phyloP scores from a whole-genome alignment of 2,797 vertebrate genomes.

The Meda fulgida region DNA sequence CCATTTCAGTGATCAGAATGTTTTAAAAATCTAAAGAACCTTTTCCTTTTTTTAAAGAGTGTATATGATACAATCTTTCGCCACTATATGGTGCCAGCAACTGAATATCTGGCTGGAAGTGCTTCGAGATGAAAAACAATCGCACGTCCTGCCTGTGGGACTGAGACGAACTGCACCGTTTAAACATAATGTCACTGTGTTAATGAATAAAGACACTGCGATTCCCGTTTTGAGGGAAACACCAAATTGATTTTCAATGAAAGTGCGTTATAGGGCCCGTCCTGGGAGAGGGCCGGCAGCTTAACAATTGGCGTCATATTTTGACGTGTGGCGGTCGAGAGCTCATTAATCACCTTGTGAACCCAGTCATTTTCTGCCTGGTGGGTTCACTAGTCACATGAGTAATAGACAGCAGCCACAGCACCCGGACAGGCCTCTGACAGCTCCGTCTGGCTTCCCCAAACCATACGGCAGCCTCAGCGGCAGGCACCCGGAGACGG shows the following conservation, averaged over 20 bases:
- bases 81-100: constrained; percentile 11
- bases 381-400: constrained; percentile 75
- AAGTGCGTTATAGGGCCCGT: constrained; percentile 59
- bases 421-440: constrained; percentile 70
- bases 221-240: constrained; percentile 63
- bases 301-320: constrained; percentile 75
- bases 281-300: constrained; percentile 64
- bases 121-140: constrained; percentile 48
- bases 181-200: constrained; percentile 58
- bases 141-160: constrained; percentile 54
- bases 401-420: constrained; percentile 75
- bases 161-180: constrained; percentile 48
- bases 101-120: constrained; percentile 24
- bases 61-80: neutral
- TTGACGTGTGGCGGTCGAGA: constrained; percentile 74
- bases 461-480: constrained; percentile 64
- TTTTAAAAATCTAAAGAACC: neutral
- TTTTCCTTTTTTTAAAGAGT: neutral
- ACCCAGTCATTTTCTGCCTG: constrained; percentile 78
- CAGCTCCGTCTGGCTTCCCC: constrained; percentile 76
- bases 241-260: constrained; percentile 74
- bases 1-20: neutral
- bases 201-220: constrained; percentile 63
- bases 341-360: constrained; percentile 82
- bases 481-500: constrained; percentile 65